Evolutionary conservation across 2,888 invertebrate genomes (phyloP).

Genomic region (Ornithoptera priamus): DNA sequence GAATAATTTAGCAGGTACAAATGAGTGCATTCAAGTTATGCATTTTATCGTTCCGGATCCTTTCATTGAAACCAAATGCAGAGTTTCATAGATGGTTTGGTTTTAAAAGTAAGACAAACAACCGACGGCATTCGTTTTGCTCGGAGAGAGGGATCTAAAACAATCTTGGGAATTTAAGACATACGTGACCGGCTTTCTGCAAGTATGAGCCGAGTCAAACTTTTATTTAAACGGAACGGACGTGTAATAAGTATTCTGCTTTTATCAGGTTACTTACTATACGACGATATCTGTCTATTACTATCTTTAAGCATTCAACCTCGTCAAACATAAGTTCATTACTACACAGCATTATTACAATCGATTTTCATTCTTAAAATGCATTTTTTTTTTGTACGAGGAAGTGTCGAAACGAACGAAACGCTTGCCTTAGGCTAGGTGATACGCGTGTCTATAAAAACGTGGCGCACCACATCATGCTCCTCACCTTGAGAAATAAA

Average conservation of each 20-base stretch:
- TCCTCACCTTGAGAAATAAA: too few relatives aligned
- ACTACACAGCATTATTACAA: too few relatives aligned
- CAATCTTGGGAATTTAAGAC: slow-evolving; percentile 28
- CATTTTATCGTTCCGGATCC: not conserved
- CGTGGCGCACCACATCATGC: too few relatives aligned
- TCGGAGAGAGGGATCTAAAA: slow-evolving; percentile 25
- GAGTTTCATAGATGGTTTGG: slow-evolving; percentile 5
- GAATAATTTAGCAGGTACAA: too few relatives aligned
- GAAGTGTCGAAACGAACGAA: too few relatives aligned
- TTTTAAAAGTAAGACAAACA: slow-evolving; percentile 23
- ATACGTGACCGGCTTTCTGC: slow-evolving; percentile 27
- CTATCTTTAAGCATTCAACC: not conserved
- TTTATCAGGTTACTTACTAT: not conserved
- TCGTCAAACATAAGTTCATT: not conserved
- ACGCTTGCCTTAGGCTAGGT: too few relatives aligned
- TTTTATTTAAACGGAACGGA: slow-evolving; percentile 18
- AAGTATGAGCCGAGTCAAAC: slow-evolving; percentile 17
- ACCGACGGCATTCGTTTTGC: slow-evolving; percentile 12
- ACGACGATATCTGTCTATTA: not conserved
- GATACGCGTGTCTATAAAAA: too few relatives aligned
- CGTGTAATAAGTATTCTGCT: slow-evolving; percentile 6
- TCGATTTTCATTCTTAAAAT: too few relatives aligned
- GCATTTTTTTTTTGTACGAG: too few relatives aligned
- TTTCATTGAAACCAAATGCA: slow-evolving; percentile 5
- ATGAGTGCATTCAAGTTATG: not conserved